phyloP scores from a whole-genome alignment of 2,113 vertebrate genomes.

The Colius striatus region DNA sequence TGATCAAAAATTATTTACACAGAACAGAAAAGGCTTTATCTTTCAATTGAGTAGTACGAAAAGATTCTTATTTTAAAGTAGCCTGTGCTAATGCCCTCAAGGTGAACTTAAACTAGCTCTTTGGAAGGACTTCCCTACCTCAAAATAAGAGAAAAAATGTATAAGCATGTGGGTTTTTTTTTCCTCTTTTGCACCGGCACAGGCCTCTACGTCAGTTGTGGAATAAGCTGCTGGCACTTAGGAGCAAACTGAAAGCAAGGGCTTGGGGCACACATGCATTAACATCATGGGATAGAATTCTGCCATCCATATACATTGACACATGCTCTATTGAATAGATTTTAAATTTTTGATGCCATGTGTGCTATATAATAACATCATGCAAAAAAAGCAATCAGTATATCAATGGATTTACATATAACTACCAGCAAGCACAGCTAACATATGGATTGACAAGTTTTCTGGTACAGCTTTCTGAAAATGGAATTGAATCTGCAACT shows the following conservation, averaged over 20 bases:
- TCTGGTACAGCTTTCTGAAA: neutral
- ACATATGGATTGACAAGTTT: neutral
- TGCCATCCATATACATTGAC: neutral
- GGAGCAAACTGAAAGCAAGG: neutral
- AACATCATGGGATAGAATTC: neutral
- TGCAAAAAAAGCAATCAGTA: neutral
- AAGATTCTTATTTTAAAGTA: conserved; percentile 52
- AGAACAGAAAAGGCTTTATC: conserved; percentile 73
- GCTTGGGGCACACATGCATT: neutral
- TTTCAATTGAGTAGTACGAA: conserved; percentile 63
- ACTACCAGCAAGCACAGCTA: neutral
- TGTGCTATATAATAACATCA: neutral
- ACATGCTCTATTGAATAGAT: neutral
- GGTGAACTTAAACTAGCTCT: conserved; percentile 11
- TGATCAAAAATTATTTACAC: conserved; percentile 79
- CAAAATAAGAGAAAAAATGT: neutral
- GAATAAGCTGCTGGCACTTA: neutral
- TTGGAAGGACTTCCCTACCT: neutral
- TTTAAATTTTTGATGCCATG: neutral
- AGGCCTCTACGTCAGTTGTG: neutral
- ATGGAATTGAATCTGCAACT: neutral
- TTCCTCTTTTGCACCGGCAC: neutral
- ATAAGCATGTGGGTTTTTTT: neutral
- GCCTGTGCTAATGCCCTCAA: neutral
- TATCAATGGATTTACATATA: neutral